Evolutionary conservation across 2,888 invertebrate species (phyloP).

Genomic region (Isoperla grammatica): DNA sequence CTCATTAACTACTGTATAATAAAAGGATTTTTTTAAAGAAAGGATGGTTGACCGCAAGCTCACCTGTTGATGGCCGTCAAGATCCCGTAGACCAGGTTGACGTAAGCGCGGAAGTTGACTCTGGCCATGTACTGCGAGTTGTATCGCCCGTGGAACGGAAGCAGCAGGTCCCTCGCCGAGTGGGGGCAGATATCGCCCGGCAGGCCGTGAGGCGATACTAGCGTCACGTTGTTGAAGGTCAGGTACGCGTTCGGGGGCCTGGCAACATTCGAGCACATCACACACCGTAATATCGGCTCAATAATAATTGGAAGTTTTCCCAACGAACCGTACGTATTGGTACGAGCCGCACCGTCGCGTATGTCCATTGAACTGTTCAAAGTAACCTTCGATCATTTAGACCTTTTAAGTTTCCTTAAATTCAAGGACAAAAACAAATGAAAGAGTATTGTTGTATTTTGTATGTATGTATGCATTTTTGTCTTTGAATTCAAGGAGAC

Average conservation of each 20-base stretch:
- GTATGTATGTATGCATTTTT: no score
- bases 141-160: slow-evolving; percentile 51
- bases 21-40: slow-evolving; percentile 1
- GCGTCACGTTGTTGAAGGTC: slow-evolving; percentile 62
- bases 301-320: no score
- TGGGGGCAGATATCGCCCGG: slow-evolving; percentile 46
- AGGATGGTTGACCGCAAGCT: slow-evolving; percentile 33
- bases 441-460: no score
- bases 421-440: no score
- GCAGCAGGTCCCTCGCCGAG: slow-evolving; percentile 38
- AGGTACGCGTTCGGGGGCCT: slow-evolving; percentile 48
- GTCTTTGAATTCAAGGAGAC: no score
- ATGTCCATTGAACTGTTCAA: no score
- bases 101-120: slow-evolving; percentile 55
- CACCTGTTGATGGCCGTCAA: slow-evolving; percentile 56
- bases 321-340: no score
- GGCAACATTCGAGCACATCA: slow-evolving; percentile 23
- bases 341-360: no score
- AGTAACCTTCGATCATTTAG: no score
- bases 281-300: no score
- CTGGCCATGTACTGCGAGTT: slow-evolving; percentile 51
- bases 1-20: neutral
- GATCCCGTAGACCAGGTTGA: slow-evolving; percentile 58
- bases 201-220: slow-evolving; percentile 62
- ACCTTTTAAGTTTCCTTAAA: no score